Conservation (phyloP, 2,113 vertebrate species). For the Maylandia zebra region DNA sequence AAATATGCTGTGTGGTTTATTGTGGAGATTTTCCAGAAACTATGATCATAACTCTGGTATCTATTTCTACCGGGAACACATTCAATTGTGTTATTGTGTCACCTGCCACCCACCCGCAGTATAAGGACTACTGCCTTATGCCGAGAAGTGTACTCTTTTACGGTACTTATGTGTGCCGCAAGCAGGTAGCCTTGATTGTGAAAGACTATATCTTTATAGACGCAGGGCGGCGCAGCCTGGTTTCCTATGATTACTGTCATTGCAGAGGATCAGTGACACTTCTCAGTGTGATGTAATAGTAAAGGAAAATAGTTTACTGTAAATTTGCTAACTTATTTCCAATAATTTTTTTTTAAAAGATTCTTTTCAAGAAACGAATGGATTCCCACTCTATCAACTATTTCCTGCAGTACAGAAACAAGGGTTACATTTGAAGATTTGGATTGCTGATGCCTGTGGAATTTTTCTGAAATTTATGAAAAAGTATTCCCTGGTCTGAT, state of each 20-base stretch:
- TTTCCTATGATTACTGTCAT: neutral
- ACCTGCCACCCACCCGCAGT: neutral
- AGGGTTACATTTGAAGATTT: neutral
- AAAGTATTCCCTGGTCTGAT: neutral
- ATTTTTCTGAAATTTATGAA: neutral
- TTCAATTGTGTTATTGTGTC: neutral
- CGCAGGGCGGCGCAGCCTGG: neutral
- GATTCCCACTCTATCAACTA: neutral
- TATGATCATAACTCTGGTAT: neutral
- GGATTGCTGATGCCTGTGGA: neutral
- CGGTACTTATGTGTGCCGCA: neutral
- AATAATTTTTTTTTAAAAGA: neutral
- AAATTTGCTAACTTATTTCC: neutral
- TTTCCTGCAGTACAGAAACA: neutral
- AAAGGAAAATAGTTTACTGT: neutral
- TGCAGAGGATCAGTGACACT: neutral
- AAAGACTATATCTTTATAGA: neutral
- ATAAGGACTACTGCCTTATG: neutral
- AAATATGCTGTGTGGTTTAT: neutral
- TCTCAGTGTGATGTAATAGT: neutral
- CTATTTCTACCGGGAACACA: neutral
- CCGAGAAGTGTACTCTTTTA: neutral
- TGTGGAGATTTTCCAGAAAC: neutral
- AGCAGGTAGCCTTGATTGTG: neutral
- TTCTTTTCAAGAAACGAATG: neutral